phyloP scores from a whole-genome alignment of 2,888 invertebrate genomes.

The Helobdella robusta region DNA sequence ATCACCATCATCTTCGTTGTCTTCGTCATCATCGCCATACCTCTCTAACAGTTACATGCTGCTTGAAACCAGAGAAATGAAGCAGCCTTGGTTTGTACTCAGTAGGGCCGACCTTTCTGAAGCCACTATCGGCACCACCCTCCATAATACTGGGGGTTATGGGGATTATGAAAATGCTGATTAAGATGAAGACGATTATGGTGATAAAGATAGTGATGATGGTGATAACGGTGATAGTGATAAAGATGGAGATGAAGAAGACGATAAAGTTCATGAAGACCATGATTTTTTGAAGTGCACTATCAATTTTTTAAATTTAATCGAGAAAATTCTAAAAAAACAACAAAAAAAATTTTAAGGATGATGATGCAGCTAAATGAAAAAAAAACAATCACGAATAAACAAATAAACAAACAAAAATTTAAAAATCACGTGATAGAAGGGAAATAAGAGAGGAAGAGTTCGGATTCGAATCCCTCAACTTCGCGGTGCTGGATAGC shows the following conservation, averaged over 20 bases:
- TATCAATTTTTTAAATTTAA: too few species aligned
- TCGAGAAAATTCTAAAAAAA: too few species aligned
- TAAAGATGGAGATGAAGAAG: too few species aligned
- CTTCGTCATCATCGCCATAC: too few species aligned
- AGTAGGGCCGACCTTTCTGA: constrained; percentile 43
- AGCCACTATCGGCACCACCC: constrained; percentile 47
- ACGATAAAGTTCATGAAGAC: too few species aligned
- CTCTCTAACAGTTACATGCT: constrained; percentile 40
- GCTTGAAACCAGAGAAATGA: constrained; percentile 39
- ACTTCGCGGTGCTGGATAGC: constrained; percentile 48
- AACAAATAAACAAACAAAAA: neutral
- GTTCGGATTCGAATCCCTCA: constrained; percentile 44
- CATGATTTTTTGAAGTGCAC: too few species aligned
- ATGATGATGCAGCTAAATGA: neutral
- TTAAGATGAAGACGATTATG: neutral
- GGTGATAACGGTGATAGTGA: neutral
- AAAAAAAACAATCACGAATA: neutral
- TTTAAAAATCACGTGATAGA: constrained; percentile 35
- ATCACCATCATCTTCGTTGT: neutral
- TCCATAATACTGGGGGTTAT: constrained; percentile 40
- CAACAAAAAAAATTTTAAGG: too few species aligned
- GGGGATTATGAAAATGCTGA: neutral
- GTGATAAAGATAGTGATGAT: neutral
- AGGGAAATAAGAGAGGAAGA: constrained; percentile 45
- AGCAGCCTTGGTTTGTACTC: constrained; percentile 44